These are phyloP conservation scores for Pheosia gnoma DNA, from an alignment of 2,888 invertebrate genomes.

Conservation along the genomic window DNA sequence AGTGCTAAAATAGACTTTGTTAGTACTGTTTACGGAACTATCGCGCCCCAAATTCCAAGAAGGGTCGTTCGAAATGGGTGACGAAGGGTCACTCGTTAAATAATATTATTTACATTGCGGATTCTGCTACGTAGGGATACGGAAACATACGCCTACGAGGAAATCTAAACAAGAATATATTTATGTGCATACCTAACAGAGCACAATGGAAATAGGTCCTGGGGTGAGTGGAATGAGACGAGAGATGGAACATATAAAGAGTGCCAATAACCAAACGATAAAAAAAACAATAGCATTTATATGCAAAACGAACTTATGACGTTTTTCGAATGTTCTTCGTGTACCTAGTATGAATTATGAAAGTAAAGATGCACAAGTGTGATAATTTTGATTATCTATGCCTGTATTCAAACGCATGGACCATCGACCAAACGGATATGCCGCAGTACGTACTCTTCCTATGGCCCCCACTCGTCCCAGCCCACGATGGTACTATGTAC, in stretches of 20 bases:
- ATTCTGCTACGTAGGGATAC: background rate
- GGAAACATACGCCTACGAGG: background rate
- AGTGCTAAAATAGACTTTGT: background rate
- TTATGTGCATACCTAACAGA: background rate
- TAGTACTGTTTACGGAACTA: background rate
- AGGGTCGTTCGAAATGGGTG: background rate
- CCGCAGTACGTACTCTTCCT: background rate
- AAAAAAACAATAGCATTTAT: no score
- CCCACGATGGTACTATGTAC: constrained; percentile 3
- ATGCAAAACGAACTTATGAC: no score
- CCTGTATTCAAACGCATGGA: background rate
- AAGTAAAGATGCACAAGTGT: no score
- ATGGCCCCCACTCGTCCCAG: background rate
- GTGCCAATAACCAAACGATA: no score
- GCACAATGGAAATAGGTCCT: no score
- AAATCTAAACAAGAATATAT: background rate
- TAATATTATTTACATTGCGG: background rate
- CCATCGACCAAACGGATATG: background rate
- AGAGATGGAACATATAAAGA: no score
- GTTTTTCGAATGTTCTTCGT: no score
- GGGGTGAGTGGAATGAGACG: no score
- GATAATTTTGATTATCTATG: background rate
- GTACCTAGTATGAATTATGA: no score
- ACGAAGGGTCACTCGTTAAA: background rate
- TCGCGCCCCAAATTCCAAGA: background rate